Evolutionary conservation across 2,113 vertebrate species (phyloP).

Genomic region (Cyphomyrus plagiostoma): DNA sequence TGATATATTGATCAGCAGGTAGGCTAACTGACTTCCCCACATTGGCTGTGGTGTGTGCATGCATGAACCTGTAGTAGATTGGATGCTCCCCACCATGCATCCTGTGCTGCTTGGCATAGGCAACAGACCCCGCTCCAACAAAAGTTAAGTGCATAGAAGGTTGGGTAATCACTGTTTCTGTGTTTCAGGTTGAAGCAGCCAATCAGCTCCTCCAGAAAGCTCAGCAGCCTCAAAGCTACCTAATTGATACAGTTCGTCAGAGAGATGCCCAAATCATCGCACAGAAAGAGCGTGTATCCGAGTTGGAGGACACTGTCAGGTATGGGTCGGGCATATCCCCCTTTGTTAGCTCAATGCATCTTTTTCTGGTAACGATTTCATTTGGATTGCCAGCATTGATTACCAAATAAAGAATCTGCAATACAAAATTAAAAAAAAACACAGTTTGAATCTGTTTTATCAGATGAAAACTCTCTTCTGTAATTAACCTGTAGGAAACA

Average conservation of each 20-base stretch:
- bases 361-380: background rate
- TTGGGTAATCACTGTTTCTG: background rate
- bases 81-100: background rate
- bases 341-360: background rate
- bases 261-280: constrained; percentile 75
- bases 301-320: constrained; percentile 80
- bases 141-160: background rate
- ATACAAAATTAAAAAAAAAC: background rate
- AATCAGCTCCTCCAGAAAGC: constrained; percentile 80
- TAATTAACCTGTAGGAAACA: background rate
- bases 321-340: constrained; percentile 40
- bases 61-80: background rate
- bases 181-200: constrained; percentile 69
- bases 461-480: background rate
- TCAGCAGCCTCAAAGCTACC: constrained; percentile 88
- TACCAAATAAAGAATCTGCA: background rate
- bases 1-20: background rate
- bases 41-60: background rate
- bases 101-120: background rate
- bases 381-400: background rate
- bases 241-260: constrained; percentile 81
- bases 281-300: constrained; percentile 63
- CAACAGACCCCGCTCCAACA: background rate
- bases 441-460: constrained; percentile 33
- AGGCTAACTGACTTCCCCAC: background rate